Conservation (phyloP, 1,140 invertebrate genomes). For the Lordiphosa mommai region DNA sequence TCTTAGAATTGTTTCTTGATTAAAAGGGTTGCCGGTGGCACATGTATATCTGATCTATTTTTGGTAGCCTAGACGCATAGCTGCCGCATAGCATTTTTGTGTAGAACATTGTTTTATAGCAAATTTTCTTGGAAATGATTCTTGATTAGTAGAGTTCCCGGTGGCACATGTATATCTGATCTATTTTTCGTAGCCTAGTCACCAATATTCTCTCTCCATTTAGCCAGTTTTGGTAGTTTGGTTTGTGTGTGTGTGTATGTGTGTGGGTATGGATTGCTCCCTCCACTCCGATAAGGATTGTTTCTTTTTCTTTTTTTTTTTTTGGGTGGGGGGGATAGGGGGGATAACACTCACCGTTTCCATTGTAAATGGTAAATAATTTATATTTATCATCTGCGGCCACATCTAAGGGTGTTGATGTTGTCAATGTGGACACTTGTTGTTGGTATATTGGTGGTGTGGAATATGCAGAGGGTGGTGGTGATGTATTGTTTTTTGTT, state of each 20-base stretch:
- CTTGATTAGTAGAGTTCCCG: too few species aligned
- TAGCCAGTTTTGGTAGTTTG: not conserved
- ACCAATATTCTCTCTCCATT: too few species aligned
- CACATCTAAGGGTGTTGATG: slow-evolving; percentile 66
- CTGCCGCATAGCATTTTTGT: too few species aligned
- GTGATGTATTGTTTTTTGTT: slow-evolving; percentile 61
- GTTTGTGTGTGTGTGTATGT: slow-evolving; percentile 6
- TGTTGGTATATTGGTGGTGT: slow-evolving; percentile 66
- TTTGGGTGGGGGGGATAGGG: not conserved
- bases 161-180: too few species aligned
- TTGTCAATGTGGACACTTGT: slow-evolving; percentile 66
- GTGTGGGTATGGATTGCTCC: not conserved
- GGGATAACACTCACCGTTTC: slow-evolving; percentile 77
- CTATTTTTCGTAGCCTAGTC: too few species aligned
- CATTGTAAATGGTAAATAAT: slow-evolving; percentile 79
- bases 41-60: too few species aligned
- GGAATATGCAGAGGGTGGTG: slow-evolving; percentile 58
- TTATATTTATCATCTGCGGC: slow-evolving; percentile 77
- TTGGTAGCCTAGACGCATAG: too few species aligned
- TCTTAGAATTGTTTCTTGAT: too few species aligned
- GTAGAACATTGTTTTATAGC: too few species aligned
- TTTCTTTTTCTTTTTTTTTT: too few species aligned
- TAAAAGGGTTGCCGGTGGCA: too few species aligned
- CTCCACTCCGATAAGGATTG: not conserved
- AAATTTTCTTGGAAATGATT: too few species aligned